A percentile compares a stretch with the other conserved stretches of the same genome.
phyloP scores from a whole-genome alignment of 1,140 invertebrate species.

The Batillaria attramentaria region DNA sequence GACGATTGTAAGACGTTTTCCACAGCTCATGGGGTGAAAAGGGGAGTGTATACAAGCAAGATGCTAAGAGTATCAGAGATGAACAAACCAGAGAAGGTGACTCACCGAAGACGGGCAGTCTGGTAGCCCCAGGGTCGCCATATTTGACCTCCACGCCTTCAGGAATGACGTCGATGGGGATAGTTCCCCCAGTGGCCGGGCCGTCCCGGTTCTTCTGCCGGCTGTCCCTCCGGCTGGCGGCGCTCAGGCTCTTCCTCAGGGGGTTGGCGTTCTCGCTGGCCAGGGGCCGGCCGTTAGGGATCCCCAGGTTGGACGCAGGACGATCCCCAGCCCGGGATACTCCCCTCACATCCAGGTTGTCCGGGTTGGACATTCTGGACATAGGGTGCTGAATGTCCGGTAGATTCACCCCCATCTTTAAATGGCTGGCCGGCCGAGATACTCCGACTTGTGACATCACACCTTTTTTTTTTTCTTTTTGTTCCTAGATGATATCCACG shows the following conservation, averaged over 20 bases:
- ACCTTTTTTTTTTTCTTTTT: too few relatives aligned
- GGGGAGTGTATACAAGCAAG: not conserved
- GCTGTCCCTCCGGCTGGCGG: slow-evolving; percentile 49
- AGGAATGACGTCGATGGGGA: slow-evolving; percentile 61
- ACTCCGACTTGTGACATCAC: slow-evolving; percentile 32
- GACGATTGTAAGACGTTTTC: not conserved
- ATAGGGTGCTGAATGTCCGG: slow-evolving; percentile 40
- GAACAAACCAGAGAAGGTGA: not conserved
- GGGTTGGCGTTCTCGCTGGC: slow-evolving; percentile 38
- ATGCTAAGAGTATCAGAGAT: not conserved
- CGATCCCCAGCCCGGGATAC: slow-evolving; percentile 60
- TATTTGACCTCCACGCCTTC: slow-evolving; percentile 67
- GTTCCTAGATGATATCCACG: too few relatives aligned
- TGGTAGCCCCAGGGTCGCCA: slow-evolving; percentile 64
- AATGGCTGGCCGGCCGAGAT: slow-evolving; percentile 20
- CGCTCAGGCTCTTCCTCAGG: slow-evolving; percentile 39
- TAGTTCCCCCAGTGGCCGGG: slow-evolving; percentile 17
- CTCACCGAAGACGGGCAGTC: slow-evolving; percentile 70
- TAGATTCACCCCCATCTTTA: slow-evolving; percentile 27
- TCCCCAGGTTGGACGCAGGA: slow-evolving; percentile 46
- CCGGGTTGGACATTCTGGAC: slow-evolving; percentile 56
- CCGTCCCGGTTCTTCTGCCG: slow-evolving; percentile 27
- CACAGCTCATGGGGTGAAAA: not conserved
- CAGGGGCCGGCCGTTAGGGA: slow-evolving; percentile 52
- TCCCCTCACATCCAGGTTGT: slow-evolving; percentile 62